These are phyloP conservation scores for Phoenicopterus ruber DNA, from an alignment of 2,113 vertebrate species.

Conservation along the genomic window DNA sequence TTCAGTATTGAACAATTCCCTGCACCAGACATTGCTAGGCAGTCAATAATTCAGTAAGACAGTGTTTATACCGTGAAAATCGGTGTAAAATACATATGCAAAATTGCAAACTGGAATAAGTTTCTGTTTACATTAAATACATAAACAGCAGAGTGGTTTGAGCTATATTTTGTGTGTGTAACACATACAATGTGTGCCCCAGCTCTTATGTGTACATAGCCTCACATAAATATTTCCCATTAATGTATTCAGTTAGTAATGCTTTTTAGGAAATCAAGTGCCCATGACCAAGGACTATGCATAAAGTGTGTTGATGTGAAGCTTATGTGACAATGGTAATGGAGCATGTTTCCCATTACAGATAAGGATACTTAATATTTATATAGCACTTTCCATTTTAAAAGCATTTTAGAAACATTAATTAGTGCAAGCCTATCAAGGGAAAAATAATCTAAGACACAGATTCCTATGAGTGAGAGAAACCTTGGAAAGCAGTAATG, in stretches of 20 bases:
- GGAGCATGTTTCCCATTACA: constrained; percentile 6
- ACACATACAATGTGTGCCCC: neutral
- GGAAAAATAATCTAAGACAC: neutral
- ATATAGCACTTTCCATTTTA: neutral
- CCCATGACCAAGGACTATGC: neutral
- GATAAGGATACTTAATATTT: constrained; percentile 55
- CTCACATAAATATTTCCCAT: constrained; percentile 32
- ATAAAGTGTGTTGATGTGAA: neutral
- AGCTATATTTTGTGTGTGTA: neutral
- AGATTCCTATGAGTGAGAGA: neutral
- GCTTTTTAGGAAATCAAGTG: constrained; percentile 1
- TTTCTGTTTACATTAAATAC: neutral
- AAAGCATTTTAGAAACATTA: constrained; percentile 29
- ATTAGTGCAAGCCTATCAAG: neutral
- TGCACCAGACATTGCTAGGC: neutral
- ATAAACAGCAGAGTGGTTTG: neutral
- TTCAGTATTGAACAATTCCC: neutral
- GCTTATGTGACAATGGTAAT: constrained; percentile 21
- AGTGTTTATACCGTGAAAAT: neutral
- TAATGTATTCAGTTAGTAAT: neutral
- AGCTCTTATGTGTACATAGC: neutral
- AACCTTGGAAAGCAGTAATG: neutral
- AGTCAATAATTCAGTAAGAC: constrained; percentile 6
- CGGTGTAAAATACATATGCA: neutral
- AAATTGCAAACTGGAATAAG: neutral